Percentiles rank a stretch among this genome's conserved stretches.
Evolutionary conservation across 1,140 invertebrate species (phyloP).

Genomic region (Uloborus diversus): DNA sequence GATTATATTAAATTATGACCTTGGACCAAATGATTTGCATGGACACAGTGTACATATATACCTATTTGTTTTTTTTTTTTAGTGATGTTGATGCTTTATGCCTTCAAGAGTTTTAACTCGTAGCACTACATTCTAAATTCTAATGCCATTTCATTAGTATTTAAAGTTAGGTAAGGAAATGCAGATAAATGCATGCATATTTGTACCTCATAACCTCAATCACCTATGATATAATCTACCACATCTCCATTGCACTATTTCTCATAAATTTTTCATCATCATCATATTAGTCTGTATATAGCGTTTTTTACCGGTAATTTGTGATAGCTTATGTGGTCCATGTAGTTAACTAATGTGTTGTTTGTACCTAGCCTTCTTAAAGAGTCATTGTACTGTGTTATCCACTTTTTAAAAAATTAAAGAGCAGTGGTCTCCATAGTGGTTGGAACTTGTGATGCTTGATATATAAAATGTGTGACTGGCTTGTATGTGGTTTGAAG

Average conservation of each 20-base stretch:
- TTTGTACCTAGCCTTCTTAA: conserved; percentile 6
- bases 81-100: background rate
- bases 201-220: conserved; percentile 48
- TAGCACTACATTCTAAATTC: conserved; percentile 27
- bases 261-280: conserved; percentile 33
- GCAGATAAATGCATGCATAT: conserved; percentile 43
- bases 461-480: background rate
- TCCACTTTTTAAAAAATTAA: conserved; percentile 26
- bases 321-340: conserved; percentile 50
- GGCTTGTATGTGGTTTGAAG: no score
- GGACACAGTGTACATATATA: no score
- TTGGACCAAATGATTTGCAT: no score
- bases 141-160: conserved; percentile 38
- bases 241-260: conserved; percentile 41
- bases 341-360: conserved; percentile 26
- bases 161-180: conserved; percentile 27
- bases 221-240: conserved; percentile 30
- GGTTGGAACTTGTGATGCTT: background rate
- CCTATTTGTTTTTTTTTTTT: background rate
- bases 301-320: conserved; percentile 49
- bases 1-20: no score
- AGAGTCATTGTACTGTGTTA: background rate
- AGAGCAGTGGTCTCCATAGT: background rate
- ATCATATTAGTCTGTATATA: conserved; percentile 52
- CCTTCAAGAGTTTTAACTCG: conserved; percentile 31